phyloP scores from a whole-genome alignment of 2,113 vertebrate genomes.

The Equus przewalskii region DNA sequence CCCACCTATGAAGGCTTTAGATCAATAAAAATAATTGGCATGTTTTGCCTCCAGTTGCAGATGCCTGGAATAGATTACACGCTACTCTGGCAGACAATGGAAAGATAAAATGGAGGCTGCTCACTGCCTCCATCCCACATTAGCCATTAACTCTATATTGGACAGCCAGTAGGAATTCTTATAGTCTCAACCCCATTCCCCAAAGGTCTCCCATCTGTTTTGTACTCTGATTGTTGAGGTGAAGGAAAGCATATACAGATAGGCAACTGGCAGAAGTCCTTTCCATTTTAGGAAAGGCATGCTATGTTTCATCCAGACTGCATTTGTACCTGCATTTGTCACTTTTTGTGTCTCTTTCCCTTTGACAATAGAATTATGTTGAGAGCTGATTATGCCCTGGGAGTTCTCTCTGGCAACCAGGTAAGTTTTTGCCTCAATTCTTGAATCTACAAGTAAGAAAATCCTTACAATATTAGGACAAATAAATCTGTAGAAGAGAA shows the following conservation, averaged over 20 bases:
- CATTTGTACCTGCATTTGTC: neutral
- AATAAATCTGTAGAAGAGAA: neutral
- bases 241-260: neutral
- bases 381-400: neutral
- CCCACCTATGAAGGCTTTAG: constrained; percentile 73
- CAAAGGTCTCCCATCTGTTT: neutral
- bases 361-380: neutral
- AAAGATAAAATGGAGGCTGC: constrained; percentile 67
- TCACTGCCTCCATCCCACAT: constrained; percentile 18
- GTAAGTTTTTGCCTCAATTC: constrained; percentile 30
- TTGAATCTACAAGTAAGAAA: neutral
- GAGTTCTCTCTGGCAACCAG: neutral
- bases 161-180: neutral
- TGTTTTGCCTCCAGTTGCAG: constrained; percentile 75
- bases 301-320: neutral
- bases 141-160: constrained; percentile 45
- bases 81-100: constrained; percentile 44
- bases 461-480: neutral
- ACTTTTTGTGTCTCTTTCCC: neutral
- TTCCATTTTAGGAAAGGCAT: constrained; percentile 9
- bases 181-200: neutral
- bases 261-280: neutral
- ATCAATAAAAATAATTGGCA: constrained; percentile 84
- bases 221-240: neutral
- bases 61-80: constrained; percentile 71